phyloP scores from a whole-genome alignment of 2,113 vertebrate species.

The Chaetodon trifascialis region DNA sequence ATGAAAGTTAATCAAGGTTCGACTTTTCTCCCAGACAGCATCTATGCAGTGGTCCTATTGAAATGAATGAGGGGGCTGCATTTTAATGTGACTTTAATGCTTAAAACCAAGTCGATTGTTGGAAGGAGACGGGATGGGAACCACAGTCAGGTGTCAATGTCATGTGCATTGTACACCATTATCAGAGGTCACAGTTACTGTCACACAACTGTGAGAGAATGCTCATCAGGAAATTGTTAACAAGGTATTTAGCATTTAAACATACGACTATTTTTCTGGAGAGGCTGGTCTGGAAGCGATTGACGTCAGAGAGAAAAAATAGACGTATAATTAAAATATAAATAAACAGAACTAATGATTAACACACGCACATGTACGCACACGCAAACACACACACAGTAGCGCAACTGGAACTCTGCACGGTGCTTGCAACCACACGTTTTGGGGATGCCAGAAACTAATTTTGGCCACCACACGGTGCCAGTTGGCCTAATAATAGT shows the following conservation, averaged over 20 bases:
- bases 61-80: neutral
- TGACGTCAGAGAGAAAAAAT: slow-evolving; percentile 2
- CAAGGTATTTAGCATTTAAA: slow-evolving; percentile 13
- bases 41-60: neutral
- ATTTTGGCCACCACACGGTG: slow-evolving; percentile 55
- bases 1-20: neutral
- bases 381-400: slow-evolving; percentile 31
- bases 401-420: slow-evolving; percentile 31
- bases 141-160: neutral
- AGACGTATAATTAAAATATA: slow-evolving; percentile 8
- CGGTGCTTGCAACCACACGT: slow-evolving; percentile 53
- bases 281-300: slow-evolving; percentile 3
- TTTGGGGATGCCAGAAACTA: slow-evolving; percentile 62
- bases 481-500: slow-evolving; percentile 62
- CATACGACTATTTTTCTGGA: neutral
- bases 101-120: neutral
- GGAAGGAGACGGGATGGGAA: neutral
- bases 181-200: neutral
- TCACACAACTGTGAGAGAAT: neutral
- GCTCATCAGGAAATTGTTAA: slow-evolving; percentile 8
- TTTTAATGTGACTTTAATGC: neutral
- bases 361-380: slow-evolving; percentile 41
- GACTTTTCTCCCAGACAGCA: neutral
- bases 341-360: slow-evolving; percentile 38
- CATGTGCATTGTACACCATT: neutral